Evolutionary conservation across 2,797 vertebrate species (phyloP).

Genomic region (Halcyon smyrnensis): DNA sequence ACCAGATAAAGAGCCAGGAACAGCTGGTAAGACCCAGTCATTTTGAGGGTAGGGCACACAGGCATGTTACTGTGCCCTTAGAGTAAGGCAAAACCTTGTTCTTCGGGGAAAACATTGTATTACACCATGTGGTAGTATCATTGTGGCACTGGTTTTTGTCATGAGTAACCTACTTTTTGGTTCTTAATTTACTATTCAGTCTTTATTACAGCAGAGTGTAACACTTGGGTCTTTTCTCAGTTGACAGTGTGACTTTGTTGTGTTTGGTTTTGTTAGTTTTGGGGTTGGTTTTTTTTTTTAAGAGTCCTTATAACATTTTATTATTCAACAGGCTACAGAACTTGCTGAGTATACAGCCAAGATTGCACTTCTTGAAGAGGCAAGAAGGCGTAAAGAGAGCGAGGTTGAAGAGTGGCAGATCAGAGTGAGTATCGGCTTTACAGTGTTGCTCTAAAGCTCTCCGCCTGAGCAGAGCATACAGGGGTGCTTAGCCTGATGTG

Average conservation of each 20-base stretch:
- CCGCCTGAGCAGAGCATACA: not conserved
- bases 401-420: constrained; percentile 90
- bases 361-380: constrained; percentile 90
- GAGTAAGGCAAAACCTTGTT: not conserved
- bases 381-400: constrained; percentile 87
- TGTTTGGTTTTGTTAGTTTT: not conserved
- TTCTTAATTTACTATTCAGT: not conserved
- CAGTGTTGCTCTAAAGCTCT: not conserved
- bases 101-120: not conserved
- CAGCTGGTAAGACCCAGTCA: constrained; percentile 86
- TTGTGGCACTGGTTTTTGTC: not conserved
- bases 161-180: not conserved
- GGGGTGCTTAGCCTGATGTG: not conserved
- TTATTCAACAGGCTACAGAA: constrained; percentile 85
- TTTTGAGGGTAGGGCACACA: not conserved
- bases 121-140: not conserved
- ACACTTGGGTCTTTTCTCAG: not conserved
- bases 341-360: constrained; percentile 88
- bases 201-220: not conserved
- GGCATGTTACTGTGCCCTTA: not conserved
- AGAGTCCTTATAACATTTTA: not conserved
- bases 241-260: not conserved
- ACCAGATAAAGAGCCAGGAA: constrained; percentile 91
- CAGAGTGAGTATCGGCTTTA: constrained; percentile 79
- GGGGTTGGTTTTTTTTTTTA: not conserved